Evolutionary conservation across 1,140 invertebrate genomes (phyloP).

Genomic region (Pristionchus pacificus): DNA sequence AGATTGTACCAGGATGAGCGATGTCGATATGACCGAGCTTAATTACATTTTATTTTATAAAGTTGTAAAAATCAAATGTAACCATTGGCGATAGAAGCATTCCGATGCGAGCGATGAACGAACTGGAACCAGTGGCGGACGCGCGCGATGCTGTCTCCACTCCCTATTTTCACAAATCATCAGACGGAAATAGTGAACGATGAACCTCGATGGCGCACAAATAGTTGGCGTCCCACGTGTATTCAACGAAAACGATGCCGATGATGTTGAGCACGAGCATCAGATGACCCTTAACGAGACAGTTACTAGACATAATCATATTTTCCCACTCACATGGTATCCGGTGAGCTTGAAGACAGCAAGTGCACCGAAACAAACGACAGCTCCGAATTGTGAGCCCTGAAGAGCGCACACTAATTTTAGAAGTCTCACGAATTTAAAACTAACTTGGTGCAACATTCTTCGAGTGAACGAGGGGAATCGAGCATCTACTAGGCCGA

Average conservation of each 20-base stretch:
- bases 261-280: slow-evolving; percentile 48
- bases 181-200: no score
- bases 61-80: neutral
- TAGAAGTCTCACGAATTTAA: no score
- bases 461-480: slow-evolving; percentile 44
- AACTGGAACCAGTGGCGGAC: neutral
- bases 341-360: slow-evolving; percentile 40
- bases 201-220: slow-evolving; percentile 46
- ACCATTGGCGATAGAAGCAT: neutral
- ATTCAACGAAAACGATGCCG: slow-evolving; percentile 51
- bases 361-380: slow-evolving; percentile 50
- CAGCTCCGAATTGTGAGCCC: slow-evolving; percentile 43
- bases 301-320: no score
- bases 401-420: no score
- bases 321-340: slow-evolving; percentile 41
- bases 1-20: slow-evolving; percentile 49
- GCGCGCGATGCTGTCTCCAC: no score
- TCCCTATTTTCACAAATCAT: no score
- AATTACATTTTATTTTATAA: neutral
- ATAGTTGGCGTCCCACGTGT: slow-evolving; percentile 55
- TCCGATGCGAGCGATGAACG: neutral
- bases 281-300: slow-evolving; percentile 31
- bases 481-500: slow-evolving; percentile 16
- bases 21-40: slow-evolving; percentile 50
- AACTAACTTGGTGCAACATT: slow-evolving; percentile 50